These are phyloP conservation scores for Solea senegalensis DNA, from an alignment of 2,113 vertebrate genomes.

Conservation along the genomic window DNA sequence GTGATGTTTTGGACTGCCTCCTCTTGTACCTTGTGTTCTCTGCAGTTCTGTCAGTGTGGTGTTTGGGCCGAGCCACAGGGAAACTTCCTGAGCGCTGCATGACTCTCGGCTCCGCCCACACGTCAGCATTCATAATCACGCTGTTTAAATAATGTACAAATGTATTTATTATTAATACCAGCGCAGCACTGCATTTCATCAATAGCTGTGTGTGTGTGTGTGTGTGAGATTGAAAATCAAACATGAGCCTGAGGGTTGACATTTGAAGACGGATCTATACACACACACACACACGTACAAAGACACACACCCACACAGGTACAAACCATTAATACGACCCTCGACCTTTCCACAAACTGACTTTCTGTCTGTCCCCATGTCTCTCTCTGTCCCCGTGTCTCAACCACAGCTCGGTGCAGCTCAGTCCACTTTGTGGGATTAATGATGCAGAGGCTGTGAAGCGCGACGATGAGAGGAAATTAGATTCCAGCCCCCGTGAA, in stretches of 20 bases:
- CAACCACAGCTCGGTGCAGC: constrained; percentile 9
- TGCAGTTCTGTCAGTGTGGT: too few species aligned
- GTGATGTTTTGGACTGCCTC: too few species aligned
- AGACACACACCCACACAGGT: not conserved
- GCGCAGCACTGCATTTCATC: constrained; percentile 14
- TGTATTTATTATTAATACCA: constrained; percentile 74
- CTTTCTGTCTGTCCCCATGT: not conserved
- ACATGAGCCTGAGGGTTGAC: constrained; percentile 47
- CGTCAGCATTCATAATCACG: constrained; percentile 70
- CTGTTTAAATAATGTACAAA: constrained; percentile 73
- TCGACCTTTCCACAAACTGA: constrained; percentile 50
- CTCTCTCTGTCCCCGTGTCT: not conserved
- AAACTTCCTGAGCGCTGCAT: not conserved
- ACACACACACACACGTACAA: constrained; percentile 6
- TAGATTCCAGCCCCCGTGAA: constrained; percentile 30
- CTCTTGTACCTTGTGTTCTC: too few species aligned
- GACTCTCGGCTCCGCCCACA: not conserved
- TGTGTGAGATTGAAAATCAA: constrained; percentile 42
- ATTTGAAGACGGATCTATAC: constrained; percentile 50
- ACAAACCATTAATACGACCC: constrained; percentile 40
- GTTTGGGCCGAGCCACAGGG: not conserved
- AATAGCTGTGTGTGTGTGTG: constrained; percentile 36
- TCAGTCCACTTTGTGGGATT: constrained; percentile 18
- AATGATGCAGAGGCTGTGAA: constrained; percentile 30
- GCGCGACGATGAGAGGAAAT: constrained; percentile 48